phyloP scores from a whole-genome alignment of 2,113 vertebrate species.

The Ptilorrhoa leucosticta region DNA sequence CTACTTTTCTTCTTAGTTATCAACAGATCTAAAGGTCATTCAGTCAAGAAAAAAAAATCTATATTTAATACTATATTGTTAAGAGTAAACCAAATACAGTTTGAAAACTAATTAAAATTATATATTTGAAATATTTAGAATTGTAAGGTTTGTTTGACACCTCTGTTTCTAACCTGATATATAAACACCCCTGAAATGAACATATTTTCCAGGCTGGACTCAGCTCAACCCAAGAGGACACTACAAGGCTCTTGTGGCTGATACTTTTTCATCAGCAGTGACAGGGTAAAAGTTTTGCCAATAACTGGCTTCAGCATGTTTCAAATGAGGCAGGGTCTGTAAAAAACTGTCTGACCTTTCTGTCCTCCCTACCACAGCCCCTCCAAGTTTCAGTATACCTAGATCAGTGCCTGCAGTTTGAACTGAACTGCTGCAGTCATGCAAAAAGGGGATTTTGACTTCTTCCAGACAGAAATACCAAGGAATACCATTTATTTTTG shows the following conservation, averaged over 20 bases:
- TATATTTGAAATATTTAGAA: background rate
- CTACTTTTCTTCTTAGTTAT: constrained; percentile 18
- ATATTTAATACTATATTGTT: background rate
- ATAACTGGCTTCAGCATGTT: background rate
- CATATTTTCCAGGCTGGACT: background rate
- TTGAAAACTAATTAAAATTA: background rate
- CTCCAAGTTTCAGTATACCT: background rate
- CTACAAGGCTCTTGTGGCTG: background rate
- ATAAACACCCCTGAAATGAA: background rate
- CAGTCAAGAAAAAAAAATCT: background rate
- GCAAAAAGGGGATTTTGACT: background rate
- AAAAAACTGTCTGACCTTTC: background rate
- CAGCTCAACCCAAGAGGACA: background rate
- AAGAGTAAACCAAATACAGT: background rate
- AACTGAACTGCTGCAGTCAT: background rate
- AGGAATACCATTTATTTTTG: background rate
- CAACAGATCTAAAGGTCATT: background rate
- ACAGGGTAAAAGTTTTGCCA: background rate
- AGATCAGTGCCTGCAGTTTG: background rate
- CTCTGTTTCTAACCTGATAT: background rate
- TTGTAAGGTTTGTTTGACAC: background rate
- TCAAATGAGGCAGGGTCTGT: background rate
- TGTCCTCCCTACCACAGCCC: background rate
- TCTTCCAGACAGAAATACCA: background rate
- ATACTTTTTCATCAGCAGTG: background rate